Base-by-base conservation (phyloP, 1,140 invertebrate species). In the Doryteuthis pealeii region DNA sequence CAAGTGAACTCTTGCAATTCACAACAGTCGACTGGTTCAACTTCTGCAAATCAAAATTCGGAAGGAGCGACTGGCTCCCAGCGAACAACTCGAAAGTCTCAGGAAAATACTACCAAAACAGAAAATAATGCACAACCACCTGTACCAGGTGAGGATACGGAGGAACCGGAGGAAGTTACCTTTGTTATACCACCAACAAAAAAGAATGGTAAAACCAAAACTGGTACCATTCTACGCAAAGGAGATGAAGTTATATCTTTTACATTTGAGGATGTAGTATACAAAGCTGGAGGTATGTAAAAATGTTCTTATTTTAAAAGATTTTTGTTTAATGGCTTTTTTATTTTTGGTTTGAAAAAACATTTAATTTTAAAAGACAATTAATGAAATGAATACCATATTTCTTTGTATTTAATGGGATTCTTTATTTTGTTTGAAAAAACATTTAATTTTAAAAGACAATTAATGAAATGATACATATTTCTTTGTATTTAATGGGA, bases 161-260 rank as follows among this genome's bases (percentile, higher is more conserved):
- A 68, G 22, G 66, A 68, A 30, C 26, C 32, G n/a, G 66, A 68
- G 66, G 66, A 68, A 68, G 18, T 32, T 68, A 33, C 66, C 66
- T 68, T 68, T 31, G 30, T 68, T 32, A 32, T 68, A 68, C 66
- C n/a, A 22, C 32, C 30, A 22, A 33, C 30, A 18, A 68, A 68
- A 22, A 31, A 33, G 10, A 68, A 33, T 33, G 32, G 66, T 2
- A 68, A 33, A 68, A 68, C 66, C 66, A 68, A 31, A 68, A 33
- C 28, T 4, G 66, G 66, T 26, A 68, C 32, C 32, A 33, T 68
- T 68, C 31, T 68, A 15, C 28, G 66, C 8, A 26, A 32, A 30
- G 66, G 66, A 30, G 66, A 68, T 32, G 66, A 68, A 68, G 66
- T 68, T 26, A 33, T 68, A 18, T 68, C 66, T 33, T 68, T 68